phyloP scores from a whole-genome alignment of 2,113 vertebrate species.

The Meriones unguiculatus region DNA sequence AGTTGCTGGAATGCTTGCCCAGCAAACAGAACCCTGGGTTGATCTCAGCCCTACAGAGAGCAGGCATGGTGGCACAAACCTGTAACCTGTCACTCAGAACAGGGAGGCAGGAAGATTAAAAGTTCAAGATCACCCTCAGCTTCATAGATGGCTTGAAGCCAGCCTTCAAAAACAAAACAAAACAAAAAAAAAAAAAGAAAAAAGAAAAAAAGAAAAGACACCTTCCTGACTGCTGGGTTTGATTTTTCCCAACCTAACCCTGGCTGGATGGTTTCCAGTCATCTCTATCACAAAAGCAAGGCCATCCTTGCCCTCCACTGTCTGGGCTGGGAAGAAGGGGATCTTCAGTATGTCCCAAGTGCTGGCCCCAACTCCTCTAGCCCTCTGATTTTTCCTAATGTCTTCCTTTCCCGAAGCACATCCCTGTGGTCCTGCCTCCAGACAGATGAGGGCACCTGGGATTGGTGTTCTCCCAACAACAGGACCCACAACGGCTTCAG shows the following conservation, averaged over 20 bases:
- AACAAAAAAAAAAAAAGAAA: background rate
- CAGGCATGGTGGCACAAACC: background rate
- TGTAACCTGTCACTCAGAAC: background rate
- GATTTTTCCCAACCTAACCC: background rate
- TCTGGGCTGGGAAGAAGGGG: background rate
- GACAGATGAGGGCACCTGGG: background rate
- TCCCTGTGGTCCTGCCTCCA: background rate
- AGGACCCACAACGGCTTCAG: background rate
- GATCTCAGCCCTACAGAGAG: too few relatives aligned
- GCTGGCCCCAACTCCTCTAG: background rate
- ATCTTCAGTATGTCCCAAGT: background rate
- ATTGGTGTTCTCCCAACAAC: background rate
- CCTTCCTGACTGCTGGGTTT: background rate
- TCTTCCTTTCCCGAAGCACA: background rate
- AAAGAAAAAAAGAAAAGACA: background rate
- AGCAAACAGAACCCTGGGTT: background rate
- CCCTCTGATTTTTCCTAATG: background rate
- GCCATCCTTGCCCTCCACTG: background rate
- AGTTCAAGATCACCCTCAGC: background rate
- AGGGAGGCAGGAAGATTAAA: background rate
- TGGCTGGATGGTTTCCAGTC: background rate
- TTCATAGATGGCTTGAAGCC: background rate
- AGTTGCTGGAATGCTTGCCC: background rate
- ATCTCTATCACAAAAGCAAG: background rate
- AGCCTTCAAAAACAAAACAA: background rate